Evolutionary conservation across 1,140 invertebrate species (phyloP).

Genomic region (Hyposmocoma kahamanoa): DNA sequence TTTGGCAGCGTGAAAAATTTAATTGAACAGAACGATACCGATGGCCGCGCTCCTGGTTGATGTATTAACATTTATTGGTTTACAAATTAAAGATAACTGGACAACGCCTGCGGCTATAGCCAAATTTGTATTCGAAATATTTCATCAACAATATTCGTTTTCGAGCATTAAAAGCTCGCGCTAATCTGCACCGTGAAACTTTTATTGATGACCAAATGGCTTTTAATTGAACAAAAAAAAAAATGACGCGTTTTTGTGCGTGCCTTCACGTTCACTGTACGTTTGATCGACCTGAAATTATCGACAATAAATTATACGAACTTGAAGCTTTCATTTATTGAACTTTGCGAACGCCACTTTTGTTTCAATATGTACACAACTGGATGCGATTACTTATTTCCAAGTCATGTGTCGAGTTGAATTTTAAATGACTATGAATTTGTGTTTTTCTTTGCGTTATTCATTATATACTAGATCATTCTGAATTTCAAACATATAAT

Average conservation of each 20-base stretch:
- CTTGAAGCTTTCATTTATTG: constrained; percentile 43
- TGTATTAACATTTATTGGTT: constrained; percentile 70
- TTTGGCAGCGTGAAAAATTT: constrained; percentile 59
- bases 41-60: constrained; percentile 29
- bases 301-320: constrained; percentile 47
- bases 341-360: constrained; percentile 32
- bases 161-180: constrained; percentile 40
- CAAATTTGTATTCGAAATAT: constrained; percentile 32
- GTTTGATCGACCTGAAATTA: constrained; percentile 32
- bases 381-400: constrained; percentile 10
- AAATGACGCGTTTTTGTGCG: constrained; percentile 5
- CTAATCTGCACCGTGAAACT: constrained; percentile 51
- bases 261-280: constrained; percentile 13
- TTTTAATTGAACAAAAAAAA: constrained; percentile 39
- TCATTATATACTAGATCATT: too few species aligned
- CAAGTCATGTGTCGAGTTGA: too few species aligned
- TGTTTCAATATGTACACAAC: constrained; percentile 18
- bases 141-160: constrained; percentile 39
- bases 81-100: constrained; percentile 63
- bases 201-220: constrained; percentile 44
- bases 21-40: constrained; percentile 47
- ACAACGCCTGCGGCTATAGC: constrained; percentile 26
- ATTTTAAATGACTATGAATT: too few species aligned
- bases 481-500: too few species aligned
- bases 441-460: too few species aligned